Evolutionary conservation across 2,888 invertebrate genomes (phyloP).

Genomic region (Machimus atricapillus): DNA sequence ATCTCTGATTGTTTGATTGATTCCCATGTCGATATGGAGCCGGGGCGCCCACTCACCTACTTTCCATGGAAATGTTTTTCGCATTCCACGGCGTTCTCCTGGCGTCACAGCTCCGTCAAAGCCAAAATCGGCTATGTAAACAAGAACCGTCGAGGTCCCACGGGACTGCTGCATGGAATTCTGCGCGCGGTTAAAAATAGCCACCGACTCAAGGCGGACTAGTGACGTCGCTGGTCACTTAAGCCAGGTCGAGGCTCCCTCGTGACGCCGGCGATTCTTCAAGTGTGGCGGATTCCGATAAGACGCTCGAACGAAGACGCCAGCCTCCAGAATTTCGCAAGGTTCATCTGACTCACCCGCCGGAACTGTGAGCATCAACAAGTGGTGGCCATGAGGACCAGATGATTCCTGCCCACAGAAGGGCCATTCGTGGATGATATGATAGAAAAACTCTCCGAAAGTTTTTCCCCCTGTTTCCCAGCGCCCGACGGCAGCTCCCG

Average conservation of each 20-base stretch:
- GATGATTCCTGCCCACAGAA: background rate
- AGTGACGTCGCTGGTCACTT: background rate
- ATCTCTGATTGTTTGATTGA: background rate
- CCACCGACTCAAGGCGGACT: background rate
- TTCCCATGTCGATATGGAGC: background rate
- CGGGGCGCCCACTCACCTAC: background rate
- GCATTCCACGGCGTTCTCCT: background rate
- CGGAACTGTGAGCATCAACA: background rate
- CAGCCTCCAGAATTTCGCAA: background rate
- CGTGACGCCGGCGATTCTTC: background rate
- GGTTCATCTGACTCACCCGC: background rate
- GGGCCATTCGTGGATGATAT: background rate
- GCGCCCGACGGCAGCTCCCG: background rate
- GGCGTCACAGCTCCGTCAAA: background rate
- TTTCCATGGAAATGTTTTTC: background rate
- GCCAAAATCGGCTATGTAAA: background rate
- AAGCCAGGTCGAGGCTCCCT: background rate
- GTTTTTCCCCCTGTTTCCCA: background rate
- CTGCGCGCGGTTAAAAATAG: background rate
- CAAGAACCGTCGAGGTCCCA: background rate
- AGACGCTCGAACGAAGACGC: background rate
- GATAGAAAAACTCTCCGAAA: background rate
- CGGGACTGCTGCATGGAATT: background rate
- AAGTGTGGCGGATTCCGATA: background rate
- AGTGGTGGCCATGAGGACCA: background rate